These are phyloP conservation scores for Gopherus evgoodei DNA, from an alignment of 2,113 vertebrate genomes.

Conservation along the genomic window DNA sequence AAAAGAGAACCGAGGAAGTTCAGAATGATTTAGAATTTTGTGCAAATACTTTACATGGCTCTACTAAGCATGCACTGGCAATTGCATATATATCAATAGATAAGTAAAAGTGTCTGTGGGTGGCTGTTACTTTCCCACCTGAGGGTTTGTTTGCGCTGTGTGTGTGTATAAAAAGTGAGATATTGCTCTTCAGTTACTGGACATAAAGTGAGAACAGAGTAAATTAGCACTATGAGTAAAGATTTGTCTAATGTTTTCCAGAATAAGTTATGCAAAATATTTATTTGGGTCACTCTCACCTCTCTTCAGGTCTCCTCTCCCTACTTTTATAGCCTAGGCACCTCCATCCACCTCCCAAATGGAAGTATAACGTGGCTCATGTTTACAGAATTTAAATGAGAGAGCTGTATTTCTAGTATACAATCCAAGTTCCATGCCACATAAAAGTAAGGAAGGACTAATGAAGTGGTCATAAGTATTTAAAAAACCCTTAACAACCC, in stretches of 20 bases:
- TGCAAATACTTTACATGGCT: conserved; percentile 50
- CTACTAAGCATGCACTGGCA: conserved; percentile 36
- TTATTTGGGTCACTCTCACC: background rate
- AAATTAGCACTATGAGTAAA: background rate
- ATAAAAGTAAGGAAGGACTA: background rate
- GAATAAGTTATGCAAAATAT: background rate
- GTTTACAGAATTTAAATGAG: background rate
- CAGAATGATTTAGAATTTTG: conserved; percentile 28
- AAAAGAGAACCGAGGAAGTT: conserved; percentile 24
- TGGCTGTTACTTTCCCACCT: conserved; percentile 16
- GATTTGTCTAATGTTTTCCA: background rate
- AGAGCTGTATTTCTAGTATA: background rate
- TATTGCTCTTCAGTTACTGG: background rate
- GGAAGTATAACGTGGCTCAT: background rate
- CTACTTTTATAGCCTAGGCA: background rate
- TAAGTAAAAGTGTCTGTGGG: background rate
- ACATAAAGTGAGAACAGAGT: background rate
- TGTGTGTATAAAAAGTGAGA: background rate
- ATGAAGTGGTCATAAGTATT: background rate
- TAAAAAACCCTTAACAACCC: background rate
- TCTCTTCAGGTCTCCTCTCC: background rate
- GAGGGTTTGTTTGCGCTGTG: background rate
- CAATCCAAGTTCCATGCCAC: background rate
- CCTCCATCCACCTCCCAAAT: background rate
- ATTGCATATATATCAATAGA: background rate